Percentiles rank a stretch among this genome's conserved stretches.
Evolutionary conservation across 2,113 vertebrate genomes (phyloP).

Genomic region (cattle (Bos taurus)): ARS-UCD2.0 NC_037339.1:65130501-65131000

Average conservation of each 20-base stretch:
- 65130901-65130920: neutral
- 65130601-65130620: neutral
- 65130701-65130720: neutral
- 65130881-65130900: neutral
- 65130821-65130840: neutral
- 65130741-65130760: neutral
- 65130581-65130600: neutral
- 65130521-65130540: neutral
- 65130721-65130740: neutral
- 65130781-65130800: neutral
- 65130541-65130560: neutral
- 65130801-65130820: neutral
- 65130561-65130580: neutral
- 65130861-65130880: neutral
- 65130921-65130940: neutral
- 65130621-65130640: neutral
- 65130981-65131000: neutral
- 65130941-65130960: neutral
- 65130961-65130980: neutral
- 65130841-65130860: neutral
- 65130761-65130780: neutral
- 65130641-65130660: neutral
- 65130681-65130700: neutral
- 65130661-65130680: neutral
- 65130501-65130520: neutral